Evolutionary conservation across 2,797 vertebrate genomes (phyloP), one percentile per base, ranked within the genome.

Genomic region (Podarcis siculus): DNA sequence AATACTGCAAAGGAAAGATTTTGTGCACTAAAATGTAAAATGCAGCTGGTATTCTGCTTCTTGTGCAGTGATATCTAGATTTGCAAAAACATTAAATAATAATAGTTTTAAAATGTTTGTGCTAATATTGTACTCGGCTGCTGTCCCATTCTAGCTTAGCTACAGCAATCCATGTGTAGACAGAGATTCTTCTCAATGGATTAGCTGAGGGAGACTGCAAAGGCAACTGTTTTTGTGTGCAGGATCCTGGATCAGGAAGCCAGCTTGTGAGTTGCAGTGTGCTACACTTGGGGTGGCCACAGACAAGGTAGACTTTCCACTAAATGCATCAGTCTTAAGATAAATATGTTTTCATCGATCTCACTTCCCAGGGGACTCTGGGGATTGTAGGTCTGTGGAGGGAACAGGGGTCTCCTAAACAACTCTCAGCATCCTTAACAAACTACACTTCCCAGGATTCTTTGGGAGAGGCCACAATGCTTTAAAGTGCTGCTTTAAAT

Each of bases 1-100:
- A 83, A 1, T 61, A 25, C 45, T 81, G 58, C 71, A 49, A 66
- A 83, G 64, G 91, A 85, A 92, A 87, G 89, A 86, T 86, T 90
- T 35, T 42, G 32, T 66, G 87, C 84, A 79, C 58, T 58, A 79
- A 85, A 39, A n/a, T 71, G 83, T 82, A 84, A 92, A 88, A 86
- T 91, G 13, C 19, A 72, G 78, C 45, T 87, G 82, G 2, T 89
- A 66, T 86, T 89, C 42, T 89, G 76, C 75, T 84, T 32, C 86
- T 61, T 58, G 21, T 71, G 87, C 88, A 12, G 30, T 7, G 15
- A 82, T 72, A 93, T 79, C 81, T 30, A 9, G 2, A 32, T 71
- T 1, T 69, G 9, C 45, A 84, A 80, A 67, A 71, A 32, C 10
- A 49, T 64, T 49, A 85, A 75, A 61, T 89, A 85, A 66, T 55